Conservation (phyloP, 2,797 vertebrate genomes). For the Macroramphosus scolopax region DNA sequence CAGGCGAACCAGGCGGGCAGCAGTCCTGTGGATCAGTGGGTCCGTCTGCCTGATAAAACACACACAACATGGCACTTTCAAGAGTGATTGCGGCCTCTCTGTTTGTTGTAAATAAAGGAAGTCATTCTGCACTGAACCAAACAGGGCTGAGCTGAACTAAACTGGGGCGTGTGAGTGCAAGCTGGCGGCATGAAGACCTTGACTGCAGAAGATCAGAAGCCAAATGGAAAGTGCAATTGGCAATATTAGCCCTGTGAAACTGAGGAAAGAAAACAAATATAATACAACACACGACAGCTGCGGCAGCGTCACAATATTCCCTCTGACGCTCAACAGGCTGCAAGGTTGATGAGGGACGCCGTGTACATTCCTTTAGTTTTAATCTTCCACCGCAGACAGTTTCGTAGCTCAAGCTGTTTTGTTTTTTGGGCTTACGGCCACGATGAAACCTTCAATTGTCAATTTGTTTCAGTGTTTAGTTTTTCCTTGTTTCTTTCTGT, state of each 20-base stretch:
- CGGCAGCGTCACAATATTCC: slow-evolving; percentile 31
- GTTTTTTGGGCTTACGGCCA: slow-evolving; percentile 25
- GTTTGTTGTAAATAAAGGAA: slow-evolving; percentile 65
- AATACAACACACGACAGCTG: slow-evolving; percentile 8
- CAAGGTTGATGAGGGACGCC: slow-evolving; percentile 24
- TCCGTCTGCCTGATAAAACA: slow-evolving; percentile 65
- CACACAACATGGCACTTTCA: slow-evolving; percentile 40
- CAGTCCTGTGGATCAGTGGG: slow-evolving; percentile 65
- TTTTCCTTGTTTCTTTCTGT: slow-evolving; percentile 12
- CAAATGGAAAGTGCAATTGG: slow-evolving; percentile 15
- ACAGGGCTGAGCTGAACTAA: slow-evolving; percentile 51
- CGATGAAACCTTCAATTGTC: slow-evolving; percentile 27
- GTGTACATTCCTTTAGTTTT: slow-evolving; percentile 61
- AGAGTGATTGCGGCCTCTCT: slow-evolving; percentile 33
- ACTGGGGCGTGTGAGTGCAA: slow-evolving; percentile 30
- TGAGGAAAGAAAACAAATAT: slow-evolving; percentile 13
- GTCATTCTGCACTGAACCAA: slow-evolving; percentile 49
- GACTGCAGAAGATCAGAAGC: slow-evolving; percentile 25
- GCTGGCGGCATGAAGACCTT: slow-evolving; percentile 3
- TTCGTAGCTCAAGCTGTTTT: slow-evolving; percentile 36
- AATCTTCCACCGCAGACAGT: slow-evolving; percentile 24
- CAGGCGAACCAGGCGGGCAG: slow-evolving; percentile 27
- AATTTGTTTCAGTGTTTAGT: slow-evolving; percentile 14
- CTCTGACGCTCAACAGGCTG: slow-evolving; percentile 9
- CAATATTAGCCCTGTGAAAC: slow-evolving; percentile 5